Base-by-base conservation (phyloP, 2,797 vertebrate species). In the Coregonus suidteri region DNA sequence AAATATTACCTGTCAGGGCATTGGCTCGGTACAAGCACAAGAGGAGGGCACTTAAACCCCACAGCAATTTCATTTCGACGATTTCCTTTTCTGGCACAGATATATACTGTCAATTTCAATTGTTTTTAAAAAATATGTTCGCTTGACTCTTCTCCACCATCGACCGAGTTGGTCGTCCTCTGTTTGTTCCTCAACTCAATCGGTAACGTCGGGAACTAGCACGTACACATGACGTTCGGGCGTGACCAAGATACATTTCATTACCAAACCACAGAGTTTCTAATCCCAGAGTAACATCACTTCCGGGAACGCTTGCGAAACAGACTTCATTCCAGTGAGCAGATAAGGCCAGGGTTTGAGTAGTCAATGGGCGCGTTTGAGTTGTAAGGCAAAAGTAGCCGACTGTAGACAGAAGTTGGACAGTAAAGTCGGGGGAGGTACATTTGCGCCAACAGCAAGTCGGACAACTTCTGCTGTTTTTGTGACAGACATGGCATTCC, bases 1-100 rank as follows among this genome's bases (percentile, higher is more conserved):
- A 78, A 75, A 66, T 81, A 89, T 91, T 92, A 95, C 95, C 94
- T 93, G 94, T 92, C 76, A 56, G 68, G 14, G 93, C 92, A 18
- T 79, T 82, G 71, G 88, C 87, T 80, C 81, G 81, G 81, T 87
- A 93, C 77, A 90, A 90, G 89, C 88, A 85, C 79, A 93, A 20
- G 53, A 94, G 76, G 68, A 95, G 85, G 85, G 87, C 90, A 31
- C 84, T 25, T 59, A 93, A 65, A 67, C 80, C 89, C 87, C 89
- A 91, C 31, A 94, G n/a, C 1, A 93, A 68, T 89, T 88, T 88
- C 94, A 94, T 94, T 75, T 73, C 73, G 30, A 18, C 71, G 18
- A 25, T 59, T 62, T 54, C 73, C 54, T 41, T 14, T 75, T 34
- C 62, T 4, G 67, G 18, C 14, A 16, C 51, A 73, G 25, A 56